Evolutionary conservation across 2,797 vertebrate genomes (phyloP).

Genomic region (Bovichtus variegatus): DNA sequence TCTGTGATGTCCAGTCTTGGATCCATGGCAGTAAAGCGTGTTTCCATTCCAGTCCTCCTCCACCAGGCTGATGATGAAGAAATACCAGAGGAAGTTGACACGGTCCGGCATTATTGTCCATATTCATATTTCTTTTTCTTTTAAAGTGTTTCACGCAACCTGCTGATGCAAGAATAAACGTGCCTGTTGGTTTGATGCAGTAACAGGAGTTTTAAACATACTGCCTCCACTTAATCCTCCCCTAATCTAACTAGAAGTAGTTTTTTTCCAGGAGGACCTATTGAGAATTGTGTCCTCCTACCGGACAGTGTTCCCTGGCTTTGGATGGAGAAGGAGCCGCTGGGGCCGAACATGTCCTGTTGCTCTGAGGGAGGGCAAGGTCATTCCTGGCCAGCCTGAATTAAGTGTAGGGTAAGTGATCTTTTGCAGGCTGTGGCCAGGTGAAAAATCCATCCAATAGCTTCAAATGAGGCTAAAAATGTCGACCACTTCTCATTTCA

Average conservation of each 20-base stretch:
- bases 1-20: conserved; percentile 86
- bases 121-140: background rate
- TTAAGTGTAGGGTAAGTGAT: conserved; percentile 90
- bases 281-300: conserved; percentile 82
- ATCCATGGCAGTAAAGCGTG: conserved; percentile 86
- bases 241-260: background rate
- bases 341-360: conserved; percentile 93
- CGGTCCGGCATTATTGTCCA: conserved; percentile 75
- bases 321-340: conserved; percentile 91
- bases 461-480: background rate
- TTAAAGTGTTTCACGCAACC: background rate
- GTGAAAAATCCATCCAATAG: background rate
- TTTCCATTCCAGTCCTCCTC: conserved; percentile 86
- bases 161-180: background rate
- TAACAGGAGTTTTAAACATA: background rate
- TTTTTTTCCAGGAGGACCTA: conserved; percentile 86
- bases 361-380: conserved; percentile 88
- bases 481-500: conserved; percentile 12
- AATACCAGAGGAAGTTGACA: conserved; percentile 74
- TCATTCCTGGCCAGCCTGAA: conserved; percentile 85
- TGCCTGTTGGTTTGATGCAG: background rate
- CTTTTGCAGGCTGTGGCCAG: background rate
- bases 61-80: conserved; percentile 83
- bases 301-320: conserved; percentile 84
- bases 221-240: background rate